Evolutionary conservation across 2,113 vertebrate genomes (phyloP).

Genomic region (Lasiurus cinereus): DNA sequence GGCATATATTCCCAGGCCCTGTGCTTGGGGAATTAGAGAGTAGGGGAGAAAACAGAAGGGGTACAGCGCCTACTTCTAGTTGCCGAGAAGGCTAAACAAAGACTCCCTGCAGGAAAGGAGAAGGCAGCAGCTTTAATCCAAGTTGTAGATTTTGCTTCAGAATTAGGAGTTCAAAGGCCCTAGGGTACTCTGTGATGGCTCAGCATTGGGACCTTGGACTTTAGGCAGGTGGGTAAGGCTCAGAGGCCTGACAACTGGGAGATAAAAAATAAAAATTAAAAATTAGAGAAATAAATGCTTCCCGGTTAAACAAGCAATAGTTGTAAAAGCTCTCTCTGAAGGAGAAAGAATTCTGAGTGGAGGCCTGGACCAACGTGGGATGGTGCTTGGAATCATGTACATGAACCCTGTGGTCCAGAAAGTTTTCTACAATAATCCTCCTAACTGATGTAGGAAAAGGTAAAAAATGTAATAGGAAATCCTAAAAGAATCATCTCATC

Average conservation of each 20-base stretch:
- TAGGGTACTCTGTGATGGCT: neutral
- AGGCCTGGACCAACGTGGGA: neutral
- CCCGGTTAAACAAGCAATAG: rapidly evolving
- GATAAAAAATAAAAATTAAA: neutral
- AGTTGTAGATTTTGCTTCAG: neutral
- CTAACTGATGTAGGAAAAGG: neutral
- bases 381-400: no score
- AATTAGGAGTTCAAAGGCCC: neutral
- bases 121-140: neutral
- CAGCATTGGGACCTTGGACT: neutral
- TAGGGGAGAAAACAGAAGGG: neutral
- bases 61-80: neutral
- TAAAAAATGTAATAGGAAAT: neutral
- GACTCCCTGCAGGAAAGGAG: neutral
- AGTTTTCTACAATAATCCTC: neutral
- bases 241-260: neutral
- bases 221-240: neutral
- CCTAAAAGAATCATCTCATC: neutral
- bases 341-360: neutral
- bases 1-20: rapidly evolving
- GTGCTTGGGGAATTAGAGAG: neutral
- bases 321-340: neutral
- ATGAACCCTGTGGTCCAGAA: neutral
- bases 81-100: neutral
- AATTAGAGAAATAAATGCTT: neutral